Conservation (phyloP, 2,888 invertebrate genomes). For the Nephrocerus scutellatus region DNA sequence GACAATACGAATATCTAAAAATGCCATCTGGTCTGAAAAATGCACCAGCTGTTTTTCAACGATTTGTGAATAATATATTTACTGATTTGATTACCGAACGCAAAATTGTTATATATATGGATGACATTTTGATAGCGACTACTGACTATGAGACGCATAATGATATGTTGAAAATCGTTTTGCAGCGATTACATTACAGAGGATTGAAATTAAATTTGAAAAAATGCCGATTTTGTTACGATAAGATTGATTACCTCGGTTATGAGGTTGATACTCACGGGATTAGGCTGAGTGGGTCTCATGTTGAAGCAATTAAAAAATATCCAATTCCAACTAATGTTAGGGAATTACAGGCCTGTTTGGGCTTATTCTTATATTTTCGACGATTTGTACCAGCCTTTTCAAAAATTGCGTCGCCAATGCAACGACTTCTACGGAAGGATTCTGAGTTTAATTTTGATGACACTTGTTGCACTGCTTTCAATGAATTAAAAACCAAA, state of each 20-base stretch:
- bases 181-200: conserved; percentile 6
- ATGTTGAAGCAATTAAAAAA: conserved; percentile 3
- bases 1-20: no score
- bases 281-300: conserved; percentile 12
- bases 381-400: conserved; percentile 6
- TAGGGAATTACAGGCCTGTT: conserved; percentile 4
- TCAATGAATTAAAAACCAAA: no score
- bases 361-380: conserved; percentile 2
- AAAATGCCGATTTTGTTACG: conserved; percentile 14
- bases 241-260: conserved; percentile 12
- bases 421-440: neutral
- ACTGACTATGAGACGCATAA: conserved; percentile 6
- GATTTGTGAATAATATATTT: conserved; percentile 14
- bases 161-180: conserved; percentile 9
- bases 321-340: conserved; percentile 7
- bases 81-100: conserved; percentile 8
- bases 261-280: conserved; percentile 14
- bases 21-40: conserved; percentile 18
- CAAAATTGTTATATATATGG: conserved; percentile 17
- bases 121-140: conserved; percentile 19
- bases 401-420: conserved; percentile 7
- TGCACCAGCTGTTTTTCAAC: conserved; percentile 13
- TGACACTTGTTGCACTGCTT: no score
- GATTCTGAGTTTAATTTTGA: no score
- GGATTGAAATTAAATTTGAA: conserved; percentile 11